These are phyloP conservation scores for Rhadinocentrus ornatus DNA, from an alignment of 2,797 vertebrate species.

Conservation along the genomic window DNA sequence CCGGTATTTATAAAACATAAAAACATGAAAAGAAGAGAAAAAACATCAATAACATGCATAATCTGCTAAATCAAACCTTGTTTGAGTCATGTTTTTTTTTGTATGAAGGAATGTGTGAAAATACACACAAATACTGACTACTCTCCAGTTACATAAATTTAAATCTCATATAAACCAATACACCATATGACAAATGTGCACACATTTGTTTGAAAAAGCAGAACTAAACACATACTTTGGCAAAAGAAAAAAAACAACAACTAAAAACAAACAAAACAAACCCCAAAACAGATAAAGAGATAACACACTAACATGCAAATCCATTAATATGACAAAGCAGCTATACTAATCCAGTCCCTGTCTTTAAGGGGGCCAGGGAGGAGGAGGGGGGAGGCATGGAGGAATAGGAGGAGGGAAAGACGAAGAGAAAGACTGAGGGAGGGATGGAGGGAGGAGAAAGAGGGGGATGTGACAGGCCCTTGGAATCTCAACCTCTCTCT, in stretches of 20 bases:
- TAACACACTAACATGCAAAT: constrained; percentile 45
- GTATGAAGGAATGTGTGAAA: constrained; percentile 18
- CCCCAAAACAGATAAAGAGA: constrained; percentile 21
- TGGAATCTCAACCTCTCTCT: constrained; percentile 99
- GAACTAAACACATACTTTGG: constrained; percentile 3
- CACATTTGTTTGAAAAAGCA: neutral
- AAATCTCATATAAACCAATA: constrained; percentile 6
- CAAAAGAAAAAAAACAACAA: neutral
- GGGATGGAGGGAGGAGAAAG: constrained; percentile 63
- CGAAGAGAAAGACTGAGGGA: constrained; percentile 57
- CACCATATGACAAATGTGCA: constrained; percentile 4
- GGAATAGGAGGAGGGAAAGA: constrained; percentile 76
- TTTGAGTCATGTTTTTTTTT: constrained; percentile 18
- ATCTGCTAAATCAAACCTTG: neutral
- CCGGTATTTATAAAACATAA: neutral
- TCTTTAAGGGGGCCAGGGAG: constrained; percentile 75
- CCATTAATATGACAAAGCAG: constrained; percentile 47
- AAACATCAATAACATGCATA: neutral
- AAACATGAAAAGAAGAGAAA: neutral
- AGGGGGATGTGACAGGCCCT: constrained; percentile 92
- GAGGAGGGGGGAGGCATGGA: constrained; percentile 51
- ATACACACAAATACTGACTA: neutral
- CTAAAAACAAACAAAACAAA: neutral
- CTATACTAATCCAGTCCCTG: constrained; percentile 79
- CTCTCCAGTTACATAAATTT: neutral